These are phyloP conservation scores for Hoplodrina ambigua DNA, from an alignment of 2,888 invertebrate genomes.

Conservation along the genomic window DNA sequence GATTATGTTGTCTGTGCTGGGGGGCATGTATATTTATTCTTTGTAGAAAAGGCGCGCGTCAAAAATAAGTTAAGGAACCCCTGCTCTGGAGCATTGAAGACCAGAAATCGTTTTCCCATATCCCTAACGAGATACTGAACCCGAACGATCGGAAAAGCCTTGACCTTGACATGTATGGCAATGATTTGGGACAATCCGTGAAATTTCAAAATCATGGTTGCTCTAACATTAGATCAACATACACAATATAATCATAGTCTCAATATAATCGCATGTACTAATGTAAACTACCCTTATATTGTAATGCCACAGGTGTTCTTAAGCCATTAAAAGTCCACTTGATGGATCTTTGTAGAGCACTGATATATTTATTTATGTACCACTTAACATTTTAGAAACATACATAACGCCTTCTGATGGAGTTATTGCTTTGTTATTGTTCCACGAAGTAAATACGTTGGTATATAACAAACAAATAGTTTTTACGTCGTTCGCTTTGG, in stretches of 20 bases:
- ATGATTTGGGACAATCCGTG: not conserved
- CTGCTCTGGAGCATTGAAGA: not conserved
- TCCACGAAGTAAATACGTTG: slow-evolving; percentile 22
- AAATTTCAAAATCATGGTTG: slow-evolving; percentile 33
- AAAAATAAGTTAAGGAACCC: too few species aligned
- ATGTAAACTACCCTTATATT: slow-evolving; percentile 48
- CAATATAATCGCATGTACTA: slow-evolving; percentile 49
- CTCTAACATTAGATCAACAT: slow-evolving; percentile 35
- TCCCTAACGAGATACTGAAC: not conserved
- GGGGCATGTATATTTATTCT: too few species aligned
- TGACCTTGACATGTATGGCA: not conserved
- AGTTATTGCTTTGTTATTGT: slow-evolving; percentile 48
- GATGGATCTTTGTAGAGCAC: slow-evolving; percentile 32
- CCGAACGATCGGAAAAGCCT: not conserved
- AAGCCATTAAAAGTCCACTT: slow-evolving; percentile 30
- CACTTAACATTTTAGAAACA: slow-evolving; percentile 45
- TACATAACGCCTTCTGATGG: slow-evolving; percentile 12
- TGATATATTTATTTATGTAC: slow-evolving; percentile 47
- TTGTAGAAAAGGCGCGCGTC: too few species aligned
- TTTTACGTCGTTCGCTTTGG: slow-evolving; percentile 20
- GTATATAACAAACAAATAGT: slow-evolving; percentile 28
- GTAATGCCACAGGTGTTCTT: slow-evolving; percentile 54
- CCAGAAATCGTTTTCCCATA: too few species aligned
- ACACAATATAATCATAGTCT: slow-evolving; percentile 47
- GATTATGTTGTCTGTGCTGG: too few species aligned